Evolutionary conservation across 2,113 vertebrate genomes (phyloP).

Genomic region (Ramphastos sulfuratus): DNA sequence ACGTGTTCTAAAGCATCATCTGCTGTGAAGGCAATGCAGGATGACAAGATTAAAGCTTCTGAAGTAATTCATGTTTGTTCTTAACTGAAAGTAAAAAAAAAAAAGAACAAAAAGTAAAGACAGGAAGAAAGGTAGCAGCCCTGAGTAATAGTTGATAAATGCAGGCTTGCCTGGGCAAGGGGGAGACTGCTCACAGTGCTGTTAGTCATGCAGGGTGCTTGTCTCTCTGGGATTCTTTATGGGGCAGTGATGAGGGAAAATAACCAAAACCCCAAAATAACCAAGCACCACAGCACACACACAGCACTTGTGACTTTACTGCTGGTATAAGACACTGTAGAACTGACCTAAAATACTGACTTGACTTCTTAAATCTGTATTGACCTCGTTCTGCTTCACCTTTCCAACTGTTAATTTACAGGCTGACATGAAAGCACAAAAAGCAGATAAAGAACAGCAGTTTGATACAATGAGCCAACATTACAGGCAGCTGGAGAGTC

Average conservation of each 20-base stretch:
- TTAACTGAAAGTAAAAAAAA: conserved; percentile 21
- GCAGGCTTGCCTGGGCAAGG: not conserved
- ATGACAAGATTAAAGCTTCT: conserved; percentile 15
- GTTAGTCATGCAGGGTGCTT: not conserved
- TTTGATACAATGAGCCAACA: conserved; percentile 83
- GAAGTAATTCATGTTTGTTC: conserved; percentile 23
- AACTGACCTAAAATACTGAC: not conserved
- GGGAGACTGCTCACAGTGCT: not conserved
- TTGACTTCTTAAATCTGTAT: not conserved
- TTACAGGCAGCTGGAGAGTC: conserved; percentile 82
- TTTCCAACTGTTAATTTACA: conserved; percentile 28
- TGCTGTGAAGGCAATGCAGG: not conserved
- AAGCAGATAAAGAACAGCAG: conserved; percentile 77
- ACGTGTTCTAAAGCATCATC: conserved; percentile 1
- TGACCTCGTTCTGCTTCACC: not conserved
- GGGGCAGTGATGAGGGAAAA: not conserved
- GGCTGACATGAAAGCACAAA: conserved; percentile 80
- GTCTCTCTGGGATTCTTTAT: not conserved
- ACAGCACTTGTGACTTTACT: not conserved
- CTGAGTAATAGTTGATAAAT: not conserved
- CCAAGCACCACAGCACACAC: not conserved
- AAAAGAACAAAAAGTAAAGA: not conserved
- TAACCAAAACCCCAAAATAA: not conserved
- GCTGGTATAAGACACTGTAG: not conserved
- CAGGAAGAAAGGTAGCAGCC: not conserved